A percentile compares a stretch with the other conserved stretches of the same genome.
phyloP scores from a whole-genome alignment of 2,113 vertebrate species.

The Scortum barcoo region DNA sequence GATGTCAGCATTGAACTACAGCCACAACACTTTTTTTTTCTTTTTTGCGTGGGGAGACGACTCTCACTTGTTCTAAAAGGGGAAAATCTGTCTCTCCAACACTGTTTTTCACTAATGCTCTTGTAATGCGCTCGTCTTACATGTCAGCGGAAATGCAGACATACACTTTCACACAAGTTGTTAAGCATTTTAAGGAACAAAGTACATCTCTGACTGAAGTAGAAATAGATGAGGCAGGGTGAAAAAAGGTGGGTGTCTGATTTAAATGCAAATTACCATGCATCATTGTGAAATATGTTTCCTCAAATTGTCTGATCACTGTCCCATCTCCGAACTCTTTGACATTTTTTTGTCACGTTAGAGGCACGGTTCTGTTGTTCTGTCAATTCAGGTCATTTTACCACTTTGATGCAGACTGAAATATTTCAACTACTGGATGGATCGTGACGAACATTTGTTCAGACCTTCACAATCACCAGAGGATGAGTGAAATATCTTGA shows the following conservation, averaged over 20 bases:
- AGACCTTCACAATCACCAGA: too few species aligned
- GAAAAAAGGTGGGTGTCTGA: neutral
- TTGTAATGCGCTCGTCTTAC: constrained; percentile 16
- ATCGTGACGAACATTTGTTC: too few species aligned
- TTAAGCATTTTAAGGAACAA: neutral
- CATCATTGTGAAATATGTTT: neutral
- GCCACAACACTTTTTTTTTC: neutral
- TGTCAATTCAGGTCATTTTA: neutral
- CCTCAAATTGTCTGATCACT: neutral
- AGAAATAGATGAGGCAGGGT: neutral
- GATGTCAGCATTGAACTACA: neutral
- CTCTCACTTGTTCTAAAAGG: constrained; percentile 12
- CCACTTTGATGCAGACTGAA: neutral
- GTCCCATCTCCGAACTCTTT: neutral
- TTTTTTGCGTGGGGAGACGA: neutral
- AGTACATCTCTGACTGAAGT: neutral
- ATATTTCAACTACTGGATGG: too few species aligned
- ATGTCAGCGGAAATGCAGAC: neutral
- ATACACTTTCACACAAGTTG: neutral
- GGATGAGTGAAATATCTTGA: too few species aligned
- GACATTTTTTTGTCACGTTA: neutral
- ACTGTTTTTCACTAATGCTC: neutral
- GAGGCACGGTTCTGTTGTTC: neutral
- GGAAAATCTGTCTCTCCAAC: constrained; percentile 2
- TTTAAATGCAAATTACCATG: neutral